Percentiles rank a stretch among this genome's conserved stretches.
Conservation (phyloP, 1,140 invertebrate species). For the Coboldia fuscipes region DNA sequence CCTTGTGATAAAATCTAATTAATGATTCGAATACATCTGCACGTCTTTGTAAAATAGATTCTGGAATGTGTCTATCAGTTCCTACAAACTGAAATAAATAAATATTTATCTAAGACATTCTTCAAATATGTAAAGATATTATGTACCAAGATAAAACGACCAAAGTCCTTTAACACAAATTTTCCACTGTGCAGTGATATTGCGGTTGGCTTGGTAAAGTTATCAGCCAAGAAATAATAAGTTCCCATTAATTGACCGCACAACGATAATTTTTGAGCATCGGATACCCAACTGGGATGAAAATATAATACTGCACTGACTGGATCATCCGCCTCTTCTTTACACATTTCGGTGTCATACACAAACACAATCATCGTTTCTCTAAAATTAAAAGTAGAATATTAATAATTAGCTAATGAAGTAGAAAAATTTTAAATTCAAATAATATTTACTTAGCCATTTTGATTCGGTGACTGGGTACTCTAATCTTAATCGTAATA, state of each 20-base stretch:
- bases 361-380: slow-evolving; percentile 77
- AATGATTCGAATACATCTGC: slow-evolving; percentile 46
- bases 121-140: slow-evolving; percentile 2
- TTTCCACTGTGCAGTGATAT: slow-evolving; percentile 64
- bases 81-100: slow-evolving; percentile 42
- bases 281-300: slow-evolving; percentile 66
- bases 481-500: too few relatives aligned
- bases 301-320: slow-evolving; percentile 70
- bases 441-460: too few relatives aligned
- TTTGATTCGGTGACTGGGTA: too few relatives aligned
- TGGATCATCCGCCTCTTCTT: slow-evolving; percentile 64
- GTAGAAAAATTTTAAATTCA: too few relatives aligned
- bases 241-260: slow-evolving; percentile 68
- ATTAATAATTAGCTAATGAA: not conserved
- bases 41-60: slow-evolving; percentile 53
- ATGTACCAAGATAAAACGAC: slow-evolving; percentile 52
- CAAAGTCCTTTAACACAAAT: slow-evolving; percentile 57
- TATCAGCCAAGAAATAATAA: slow-evolving; percentile 46
- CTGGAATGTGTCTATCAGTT: slow-evolving; percentile 62
- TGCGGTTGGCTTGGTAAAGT: slow-evolving; percentile 48
- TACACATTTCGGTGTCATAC: slow-evolving; percentile 57
- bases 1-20: slow-evolving; percentile 54
- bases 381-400: slow-evolving; percentile 24
- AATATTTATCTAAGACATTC: slow-evolving; percentile 5
- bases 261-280: slow-evolving; percentile 51